Evolutionary conservation across 1,140 invertebrate species (phyloP), one percentile per base, ranked within the genome.

Genomic region (Philotrypesis tridentata): DNA sequence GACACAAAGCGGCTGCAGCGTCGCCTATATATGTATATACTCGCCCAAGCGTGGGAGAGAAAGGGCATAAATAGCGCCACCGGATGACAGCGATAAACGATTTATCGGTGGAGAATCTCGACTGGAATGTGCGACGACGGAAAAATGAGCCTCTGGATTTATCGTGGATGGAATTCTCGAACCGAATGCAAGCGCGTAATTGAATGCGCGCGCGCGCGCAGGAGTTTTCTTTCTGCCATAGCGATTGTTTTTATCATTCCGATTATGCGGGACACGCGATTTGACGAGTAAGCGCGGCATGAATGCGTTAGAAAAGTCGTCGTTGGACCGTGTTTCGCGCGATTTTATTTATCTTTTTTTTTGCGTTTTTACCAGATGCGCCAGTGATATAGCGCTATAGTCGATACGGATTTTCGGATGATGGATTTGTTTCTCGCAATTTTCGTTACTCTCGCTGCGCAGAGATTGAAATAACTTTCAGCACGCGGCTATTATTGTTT

Each of bases 71-170:
- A 77, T 79, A 79, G 65, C 21, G 65, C 65, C 33, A 43, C 27
- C 37, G 60, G 63, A 63, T 17, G 63, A 68, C 72, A 75, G 40
- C 61, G 48, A 67, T 81, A 81, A 81, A 81, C 71, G 72, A 81
- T 81, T 75, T 75, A 81, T 75, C 29, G 71, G 29, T 17, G 17
- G 7, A 67, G 79, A 61, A 67, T 74, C 79, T 67, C 25, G 72
- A 29, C 21, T 60, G 71, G 79, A 74, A 80, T 75, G 61, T n/a
- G 27, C 61, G 31, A 60, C 40, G 61, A 74, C 12, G 29, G 72
- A 81, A 81, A 81, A 81, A 81, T 81, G 72, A 75, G 72, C 40
- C 55, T 14, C 14, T 73, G 43, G 31, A 73, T 80, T 73, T 80
- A 80, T 79, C 23, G 31, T 1, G 0, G 37, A 11, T 40, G 31